Conservation (phyloP, 2,113 vertebrate species). For the Thunnus maccoyii region DNA sequence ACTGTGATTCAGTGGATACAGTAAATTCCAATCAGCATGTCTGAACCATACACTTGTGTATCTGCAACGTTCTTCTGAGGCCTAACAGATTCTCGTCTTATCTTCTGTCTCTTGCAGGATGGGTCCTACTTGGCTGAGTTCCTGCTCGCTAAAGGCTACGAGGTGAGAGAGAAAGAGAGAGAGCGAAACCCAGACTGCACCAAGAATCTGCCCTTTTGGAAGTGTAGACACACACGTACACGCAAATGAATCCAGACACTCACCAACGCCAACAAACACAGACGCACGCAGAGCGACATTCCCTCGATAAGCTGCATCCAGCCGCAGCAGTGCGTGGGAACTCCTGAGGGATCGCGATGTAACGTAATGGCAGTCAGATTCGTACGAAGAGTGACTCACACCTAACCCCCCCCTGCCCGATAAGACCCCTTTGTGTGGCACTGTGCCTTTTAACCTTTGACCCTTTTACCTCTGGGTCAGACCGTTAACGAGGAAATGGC, state of each 20-base stretch:
- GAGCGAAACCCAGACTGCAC: constrained; percentile 60
- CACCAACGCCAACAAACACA: constrained; percentile 28
- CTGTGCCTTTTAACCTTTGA: constrained; percentile 55
- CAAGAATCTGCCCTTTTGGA: constrained; percentile 41
- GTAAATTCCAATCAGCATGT: neutral
- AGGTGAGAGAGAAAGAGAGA: constrained; percentile 89
- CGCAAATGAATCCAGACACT: constrained; percentile 36
- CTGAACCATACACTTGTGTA: neutral
- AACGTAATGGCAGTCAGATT: constrained; percentile 4
- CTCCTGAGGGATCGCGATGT: constrained; percentile 34
- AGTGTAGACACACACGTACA: neutral
- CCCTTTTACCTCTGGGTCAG: constrained; percentile 55
- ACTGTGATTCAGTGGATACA: neutral
- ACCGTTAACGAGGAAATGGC: constrained; percentile 62
- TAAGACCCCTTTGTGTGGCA: constrained; percentile 45
- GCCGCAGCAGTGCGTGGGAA: constrained; percentile 46
- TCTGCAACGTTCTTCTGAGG: neutral
- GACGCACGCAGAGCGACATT: constrained; percentile 48
- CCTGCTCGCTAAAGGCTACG: constrained; percentile 95
- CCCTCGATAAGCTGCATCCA: constrained; percentile 82
- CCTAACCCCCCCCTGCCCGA: constrained; percentile 26
- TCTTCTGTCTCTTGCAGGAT: constrained; percentile 89
- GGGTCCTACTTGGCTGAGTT: constrained; percentile 99
- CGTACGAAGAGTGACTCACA: constrained; percentile 35
- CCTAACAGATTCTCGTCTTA: neutral